These are phyloP conservation scores for Acropora yongei DNA, from an alignment of 64 coral and sea anemone species.

Conservation along the genomic window DNA sequence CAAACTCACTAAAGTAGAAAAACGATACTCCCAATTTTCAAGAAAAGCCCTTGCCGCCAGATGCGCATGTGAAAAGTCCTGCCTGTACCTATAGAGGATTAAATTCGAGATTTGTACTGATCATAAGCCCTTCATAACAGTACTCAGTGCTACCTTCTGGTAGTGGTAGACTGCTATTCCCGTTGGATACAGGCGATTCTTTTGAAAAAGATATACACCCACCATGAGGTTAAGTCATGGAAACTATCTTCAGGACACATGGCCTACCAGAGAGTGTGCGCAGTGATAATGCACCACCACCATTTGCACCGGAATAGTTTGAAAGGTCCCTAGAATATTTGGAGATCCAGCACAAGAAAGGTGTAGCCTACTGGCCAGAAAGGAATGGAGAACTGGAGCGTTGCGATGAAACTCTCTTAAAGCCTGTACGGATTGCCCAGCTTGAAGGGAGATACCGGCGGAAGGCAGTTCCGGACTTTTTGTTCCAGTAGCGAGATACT, in stretches of 20 bases:
- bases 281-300: slow-evolving; percentile 8
- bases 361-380: background rate
- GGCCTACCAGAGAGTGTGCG: background rate
- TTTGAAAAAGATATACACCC: slow-evolving; percentile 24
- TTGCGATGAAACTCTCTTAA: slow-evolving; percentile 52
- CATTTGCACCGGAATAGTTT: slow-evolving; percentile 57
- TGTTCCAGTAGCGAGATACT: no score
- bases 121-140: no score
- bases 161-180: slow-evolving; percentile 25
- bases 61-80: no score
- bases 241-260: background rate
- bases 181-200: slow-evolving; percentile 41
- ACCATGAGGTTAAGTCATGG: background rate
- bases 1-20: no score
- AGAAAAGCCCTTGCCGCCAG: no score
- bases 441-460: slow-evolving; percentile 57
- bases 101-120: no score
- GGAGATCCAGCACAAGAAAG: background rate
- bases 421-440: slow-evolving; percentile 58
- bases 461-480: background rate
- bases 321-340: slow-evolving; percentile 48
- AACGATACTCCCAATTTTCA: no score
- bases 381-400: slow-evolving; percentile 72
- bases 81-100: no score
- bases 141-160: background rate